Evolutionary conservation across 2,113 vertebrate genomes (phyloP).

Genomic region (Mugil cephalus): DNA sequence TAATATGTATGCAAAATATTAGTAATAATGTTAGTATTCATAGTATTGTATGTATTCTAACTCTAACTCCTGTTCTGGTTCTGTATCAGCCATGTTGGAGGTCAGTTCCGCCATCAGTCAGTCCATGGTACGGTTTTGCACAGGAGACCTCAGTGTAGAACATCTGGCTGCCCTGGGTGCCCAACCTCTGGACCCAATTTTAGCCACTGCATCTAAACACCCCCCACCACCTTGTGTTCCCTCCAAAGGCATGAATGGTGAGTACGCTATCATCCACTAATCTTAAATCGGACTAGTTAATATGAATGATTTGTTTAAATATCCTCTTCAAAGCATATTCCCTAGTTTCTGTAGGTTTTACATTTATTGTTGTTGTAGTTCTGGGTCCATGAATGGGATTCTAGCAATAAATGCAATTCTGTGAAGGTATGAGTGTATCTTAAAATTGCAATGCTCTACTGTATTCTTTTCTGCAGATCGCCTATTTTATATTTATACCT

Average conservation of each 20-base stretch:
- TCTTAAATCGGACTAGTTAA: not conserved
- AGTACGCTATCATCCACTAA: slow-evolving; percentile 43
- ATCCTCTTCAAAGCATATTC: no score
- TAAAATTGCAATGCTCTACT: slow-evolving; percentile 5
- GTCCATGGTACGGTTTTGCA: slow-evolving; percentile 87
- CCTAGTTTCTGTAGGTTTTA: not conserved
- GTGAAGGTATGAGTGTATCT: not conserved
- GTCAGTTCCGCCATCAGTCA: slow-evolving; percentile 85
- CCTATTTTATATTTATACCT: slow-evolving; percentile 94
- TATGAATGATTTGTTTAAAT: no score
- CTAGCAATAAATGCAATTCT: slow-evolving; percentile 4
- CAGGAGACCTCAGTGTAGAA: slow-evolving; percentile 80
- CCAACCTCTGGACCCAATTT: slow-evolving; percentile 84
- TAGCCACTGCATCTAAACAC: slow-evolving; percentile 73
- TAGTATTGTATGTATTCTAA: not conserved
- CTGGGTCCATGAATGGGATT: not conserved
- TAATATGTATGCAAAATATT: not conserved
- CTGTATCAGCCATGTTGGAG: slow-evolving; percentile 84
- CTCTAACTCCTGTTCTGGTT: slow-evolving; percentile 18
- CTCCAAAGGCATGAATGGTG: slow-evolving; percentile 88
- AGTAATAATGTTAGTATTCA: not conserved
- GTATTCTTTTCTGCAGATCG: slow-evolving; percentile 79
- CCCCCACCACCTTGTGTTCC: slow-evolving; percentile 69
- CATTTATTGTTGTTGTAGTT: not conserved
- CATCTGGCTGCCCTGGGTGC: slow-evolving; percentile 72